Conservation (phyloP, 2,797 vertebrate genomes). For the Poeciliopsis paucimaculata region DNA sequence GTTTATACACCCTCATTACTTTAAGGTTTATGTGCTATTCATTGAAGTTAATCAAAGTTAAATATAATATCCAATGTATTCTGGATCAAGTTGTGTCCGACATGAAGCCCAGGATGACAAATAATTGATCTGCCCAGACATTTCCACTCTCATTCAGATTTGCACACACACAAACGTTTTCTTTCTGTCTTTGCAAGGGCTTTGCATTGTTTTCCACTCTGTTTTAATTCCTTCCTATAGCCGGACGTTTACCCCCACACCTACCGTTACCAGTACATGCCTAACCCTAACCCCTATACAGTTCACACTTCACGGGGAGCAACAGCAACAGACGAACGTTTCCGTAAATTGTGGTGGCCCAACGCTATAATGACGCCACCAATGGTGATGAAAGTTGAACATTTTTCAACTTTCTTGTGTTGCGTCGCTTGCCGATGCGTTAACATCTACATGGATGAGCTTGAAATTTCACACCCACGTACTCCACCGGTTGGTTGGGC, state of each 20-base stretch:
- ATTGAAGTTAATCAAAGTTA: conserved; percentile 37
- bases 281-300: neutral
- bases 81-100: conserved; percentile 24
- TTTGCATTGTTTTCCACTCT: neutral
- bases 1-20: conserved; percentile 40
- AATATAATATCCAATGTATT: conserved; percentile 25
- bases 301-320: neutral
- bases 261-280: neutral
- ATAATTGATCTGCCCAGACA: conserved; percentile 9
- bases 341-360: neutral
- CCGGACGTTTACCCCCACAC: neutral
- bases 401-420: neutral
- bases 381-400: neutral
- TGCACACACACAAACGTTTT: neutral
- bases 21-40: conserved; percentile 33
- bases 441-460: too few relatives aligned
- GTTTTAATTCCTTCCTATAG: too few relatives aligned
- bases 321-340: neutral
- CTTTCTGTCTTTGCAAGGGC: neutral
- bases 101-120: conserved; percentile 18
- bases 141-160: neutral
- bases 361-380: neutral
- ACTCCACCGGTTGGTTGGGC: neutral
- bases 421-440: neutral
- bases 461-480: neutral